These are phyloP conservation scores for Drosophila fuyamai DNA, from an alignment of 1,140 invertebrate species.

Conservation along the genomic window DNA sequence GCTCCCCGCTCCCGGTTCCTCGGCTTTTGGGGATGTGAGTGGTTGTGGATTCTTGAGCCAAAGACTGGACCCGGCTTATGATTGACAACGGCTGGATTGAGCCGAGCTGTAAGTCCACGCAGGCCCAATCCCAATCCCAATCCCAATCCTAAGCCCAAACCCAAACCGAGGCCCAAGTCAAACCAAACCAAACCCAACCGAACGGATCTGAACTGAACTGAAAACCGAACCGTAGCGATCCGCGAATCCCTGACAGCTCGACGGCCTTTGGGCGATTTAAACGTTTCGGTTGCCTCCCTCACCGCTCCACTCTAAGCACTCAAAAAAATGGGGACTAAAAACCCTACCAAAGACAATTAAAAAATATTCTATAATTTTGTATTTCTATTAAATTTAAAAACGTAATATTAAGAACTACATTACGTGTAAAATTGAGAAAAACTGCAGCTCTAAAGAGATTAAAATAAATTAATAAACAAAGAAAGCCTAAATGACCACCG, in stretches of 20 bases:
- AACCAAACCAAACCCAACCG: conserved; percentile 1
- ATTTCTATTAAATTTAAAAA: too few relatives aligned
- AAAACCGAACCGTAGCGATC: conserved; percentile 31
- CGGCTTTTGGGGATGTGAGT: not conserved
- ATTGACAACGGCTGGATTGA: conserved; percentile 77
- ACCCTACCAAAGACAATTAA: too few relatives aligned
- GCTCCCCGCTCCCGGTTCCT: not conserved
- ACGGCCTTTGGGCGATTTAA: conserved; percentile 81
- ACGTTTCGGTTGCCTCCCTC: conserved; percentile 62
- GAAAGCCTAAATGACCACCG: not conserved
- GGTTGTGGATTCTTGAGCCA: not conserved
- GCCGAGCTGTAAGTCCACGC: conserved; percentile 41
- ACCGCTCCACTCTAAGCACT: conserved; percentile 12
- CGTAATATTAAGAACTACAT: too few relatives aligned
- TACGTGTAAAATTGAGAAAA: too few relatives aligned
- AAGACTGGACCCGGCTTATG: conserved; percentile 51
- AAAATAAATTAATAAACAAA: not conserved
- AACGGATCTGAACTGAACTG: conserved; percentile 33
- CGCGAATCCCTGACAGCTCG: conserved; percentile 62
- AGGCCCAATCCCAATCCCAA: conserved; percentile 2
- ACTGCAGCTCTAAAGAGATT: not conserved
- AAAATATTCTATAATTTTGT: too few relatives aligned
- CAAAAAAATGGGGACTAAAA: not conserved
- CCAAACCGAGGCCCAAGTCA: not conserved
- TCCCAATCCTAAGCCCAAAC: not conserved